Evolutionary conservation across 2,888 invertebrate genomes (phyloP), one percentile per base, ranked within the genome.

Genomic region (Chrysotoxum bicinctum): DNA sequence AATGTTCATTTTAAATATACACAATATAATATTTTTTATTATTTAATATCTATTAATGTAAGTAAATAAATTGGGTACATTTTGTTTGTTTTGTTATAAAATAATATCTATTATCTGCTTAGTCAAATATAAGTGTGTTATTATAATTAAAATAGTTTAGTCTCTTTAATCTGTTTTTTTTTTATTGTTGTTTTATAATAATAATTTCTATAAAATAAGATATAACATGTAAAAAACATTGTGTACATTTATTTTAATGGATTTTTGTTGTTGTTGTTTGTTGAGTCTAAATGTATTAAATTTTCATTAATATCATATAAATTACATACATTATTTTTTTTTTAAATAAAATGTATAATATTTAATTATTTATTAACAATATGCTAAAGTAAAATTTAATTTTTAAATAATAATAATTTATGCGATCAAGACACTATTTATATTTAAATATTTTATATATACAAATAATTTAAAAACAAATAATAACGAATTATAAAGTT

Each of bases 11-110:
- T 69, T 58, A 21, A 35, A 70, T 62, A 72, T 64, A 40, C 40
- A 74, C 69, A 54, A 66, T 79, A 72, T 84, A 50, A 64, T 64
- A 80, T 84, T 84, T 84, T 48, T 48, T 35, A 37, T 43, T 45
- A n/a, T 43, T 45, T 76, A 84, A 80, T 84, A 76, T 80, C 84
- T 76, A 75, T 84, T 84, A 80, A 84, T 79, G 58, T 37, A 80
- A 84, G 80, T 84, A 84, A 84, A 84, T 84, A 84, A 80, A 72
- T 84, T 70, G 64, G 50, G 52, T 79, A 84, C 37, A 70, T 70
- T 70, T 75, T 23, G 35, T 56, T 75, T 75, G 10, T 48, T 52
- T 58, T 72, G 32, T 70, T 64, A 66, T 35, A 72, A 82, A 82
- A 77, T 84, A 80, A 84, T 72, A 80, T 84, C 80, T 66, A 80